These are phyloP conservation scores for Catostylus mosaicus DNA, from an alignment of 30 jellyfish, hydroid and myxozoan genomes.

Conservation along the genomic window DNA sequence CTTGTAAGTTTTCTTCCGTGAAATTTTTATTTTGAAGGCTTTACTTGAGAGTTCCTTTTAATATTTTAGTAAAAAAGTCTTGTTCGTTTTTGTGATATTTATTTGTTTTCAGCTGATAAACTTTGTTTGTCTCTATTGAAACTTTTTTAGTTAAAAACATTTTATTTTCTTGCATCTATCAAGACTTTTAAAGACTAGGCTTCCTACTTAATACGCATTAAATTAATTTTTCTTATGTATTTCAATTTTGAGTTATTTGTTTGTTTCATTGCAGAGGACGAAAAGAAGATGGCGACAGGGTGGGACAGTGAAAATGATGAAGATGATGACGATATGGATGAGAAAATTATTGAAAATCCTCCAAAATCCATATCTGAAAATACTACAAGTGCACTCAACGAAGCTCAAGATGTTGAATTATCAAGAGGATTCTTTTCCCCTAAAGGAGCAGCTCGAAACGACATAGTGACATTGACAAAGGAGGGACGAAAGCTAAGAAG, in stretches of 20 bases:
- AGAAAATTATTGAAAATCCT: too few species aligned
- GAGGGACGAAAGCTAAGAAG: slow-evolving; percentile 55
- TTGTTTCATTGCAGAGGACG: neutral
- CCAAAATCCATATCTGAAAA: neutral
- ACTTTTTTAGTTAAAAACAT: too few species aligned
- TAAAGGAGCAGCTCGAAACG: neutral
- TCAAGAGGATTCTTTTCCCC: neutral
- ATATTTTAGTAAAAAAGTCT: too few species aligned
- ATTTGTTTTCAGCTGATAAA: too few species aligned
- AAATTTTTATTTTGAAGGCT: too few species aligned
- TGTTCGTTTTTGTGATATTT: too few species aligned
- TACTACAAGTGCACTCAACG: neutral
- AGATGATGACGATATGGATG: slow-evolving; percentile 15
- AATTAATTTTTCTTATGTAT: neutral
- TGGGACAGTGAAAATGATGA: slow-evolving; percentile 66
- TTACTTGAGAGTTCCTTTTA: too few species aligned
- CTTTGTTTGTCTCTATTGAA: too few species aligned
- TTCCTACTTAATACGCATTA: neutral
- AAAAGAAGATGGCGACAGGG: neutral
- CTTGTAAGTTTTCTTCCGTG: too few species aligned
- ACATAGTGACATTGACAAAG: slow-evolving; percentile 12
- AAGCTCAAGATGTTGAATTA: too few species aligned
- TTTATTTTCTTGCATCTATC: too few species aligned
- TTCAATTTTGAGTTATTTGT: neutral
- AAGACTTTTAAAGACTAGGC: neutral